phyloP scores from a whole-genome alignment of 2,888 invertebrate genomes.

The Nomada ferruginata region DNA sequence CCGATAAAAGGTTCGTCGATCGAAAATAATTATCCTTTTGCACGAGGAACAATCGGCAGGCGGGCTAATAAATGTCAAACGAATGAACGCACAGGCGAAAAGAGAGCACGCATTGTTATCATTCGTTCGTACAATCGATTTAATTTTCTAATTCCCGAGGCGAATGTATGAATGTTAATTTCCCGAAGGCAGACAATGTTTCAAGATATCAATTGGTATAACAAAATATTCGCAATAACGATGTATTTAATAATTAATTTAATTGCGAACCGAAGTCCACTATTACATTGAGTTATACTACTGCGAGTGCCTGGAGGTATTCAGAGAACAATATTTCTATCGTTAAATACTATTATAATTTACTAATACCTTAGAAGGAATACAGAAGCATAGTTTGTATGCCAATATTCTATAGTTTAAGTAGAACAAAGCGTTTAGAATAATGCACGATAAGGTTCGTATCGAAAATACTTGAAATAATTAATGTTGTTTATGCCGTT shows the following conservation, averaged over 20 bases:
- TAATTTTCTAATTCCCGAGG: neutral
- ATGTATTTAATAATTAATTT: neutral
- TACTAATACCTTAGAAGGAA: neutral
- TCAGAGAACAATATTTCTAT: neutral
- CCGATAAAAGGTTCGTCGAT: constrained; percentile 39
- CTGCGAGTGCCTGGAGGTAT: neutral
- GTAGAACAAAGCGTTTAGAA: too few species aligned
- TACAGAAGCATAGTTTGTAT: too few species aligned
- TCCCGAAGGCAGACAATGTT: neutral
- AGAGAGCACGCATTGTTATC: neutral
- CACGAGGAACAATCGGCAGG: constrained; percentile 20
- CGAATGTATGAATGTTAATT: neutral
- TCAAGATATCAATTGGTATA: neutral
- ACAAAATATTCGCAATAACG: neutral
- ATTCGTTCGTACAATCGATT: constrained; percentile 8
- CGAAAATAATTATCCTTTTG: constrained; percentile 32
- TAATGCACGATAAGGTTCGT: too few species aligned
- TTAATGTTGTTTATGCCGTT: neutral
- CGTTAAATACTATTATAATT: neutral
- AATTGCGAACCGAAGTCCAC: neutral
- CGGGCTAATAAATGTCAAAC: constrained; percentile 27
- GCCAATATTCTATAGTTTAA: too few species aligned
- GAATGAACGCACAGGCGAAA: constrained; percentile 25
- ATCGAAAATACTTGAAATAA: too few species aligned
- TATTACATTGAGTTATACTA: neutral